Evolutionary conservation across 1,140 invertebrate species (phyloP), one percentile per base, ranked within the genome.

Genomic region (Asobara japonica): DNA sequence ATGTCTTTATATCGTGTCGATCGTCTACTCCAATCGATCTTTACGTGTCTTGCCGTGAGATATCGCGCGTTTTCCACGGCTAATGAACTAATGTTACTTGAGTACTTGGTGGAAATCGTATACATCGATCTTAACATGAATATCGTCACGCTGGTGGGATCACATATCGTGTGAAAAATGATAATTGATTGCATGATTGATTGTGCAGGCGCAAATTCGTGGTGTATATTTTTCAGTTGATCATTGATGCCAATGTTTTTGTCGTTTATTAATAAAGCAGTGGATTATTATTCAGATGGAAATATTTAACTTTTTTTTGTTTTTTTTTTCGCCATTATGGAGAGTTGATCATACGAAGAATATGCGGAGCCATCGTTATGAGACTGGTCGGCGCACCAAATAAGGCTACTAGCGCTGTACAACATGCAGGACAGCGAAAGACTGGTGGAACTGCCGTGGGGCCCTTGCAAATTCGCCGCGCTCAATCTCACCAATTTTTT

Each of bases 401-500:
- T 75, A 75, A 78, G 78, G 77, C 76, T 73, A 29, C 72, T 80
- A 75, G 74, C 75, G 72, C 76, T 72, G 33, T 38, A 10, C 41
- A 51, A 65, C 7, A 41, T 74, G 27, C 30, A 64, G 51, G 36
- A 29, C 41, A 27, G 33, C 29, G n/a, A 60, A 20, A 45, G 64
- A 48, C 33, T 66, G 77, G 62, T 45, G 62, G 51, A 51, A 38
- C 18, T 16, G 45, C 45, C 45, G 45, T n/a, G 16, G 71, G 73
- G 68, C 66, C 69, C 71, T 74, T 33, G 56, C 72, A 68, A 72
- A 78, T 75, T 80, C 36, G 51, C 22, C 8, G 60, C n/a, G n/a
- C 70, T 81, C 78, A 81, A 80, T 79, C 78, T 22, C 64, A 69
- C 65, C 20, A 51, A 6, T 27, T 56, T 6, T 10, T 56, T 25